Percentiles rank a stretch among this genome's conserved stretches.
Conservation (phyloP, 1,140 invertebrate genomes). For the Dryas iulia region DNA sequence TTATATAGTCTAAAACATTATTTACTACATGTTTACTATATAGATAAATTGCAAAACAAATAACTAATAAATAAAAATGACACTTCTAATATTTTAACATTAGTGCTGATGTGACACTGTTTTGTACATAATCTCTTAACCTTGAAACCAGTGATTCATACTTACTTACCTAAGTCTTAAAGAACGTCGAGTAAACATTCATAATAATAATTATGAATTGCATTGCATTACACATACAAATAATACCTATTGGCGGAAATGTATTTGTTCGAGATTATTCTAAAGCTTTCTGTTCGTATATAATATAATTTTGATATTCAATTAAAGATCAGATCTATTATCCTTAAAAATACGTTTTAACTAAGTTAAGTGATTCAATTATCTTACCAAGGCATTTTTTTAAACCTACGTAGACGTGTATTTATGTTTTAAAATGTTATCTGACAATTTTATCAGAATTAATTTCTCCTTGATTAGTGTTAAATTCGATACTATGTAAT, state of each 20-base stretch:
- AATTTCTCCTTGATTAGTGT: too few relatives aligned
- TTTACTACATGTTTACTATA: too few relatives aligned
- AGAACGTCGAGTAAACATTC: neutral
- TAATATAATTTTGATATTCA: too few relatives aligned
- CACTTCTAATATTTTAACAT: neutral
- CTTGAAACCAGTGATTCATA: constrained; percentile 11
- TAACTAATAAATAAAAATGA: neutral
- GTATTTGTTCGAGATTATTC: neutral
- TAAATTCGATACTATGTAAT: too few relatives aligned
- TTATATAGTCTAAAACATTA: too few relatives aligned
- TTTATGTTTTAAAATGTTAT: too few relatives aligned
- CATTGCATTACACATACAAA: neutral
- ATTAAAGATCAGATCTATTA: too few relatives aligned
- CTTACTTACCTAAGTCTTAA: constrained; percentile 9
- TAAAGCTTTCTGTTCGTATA: neutral
- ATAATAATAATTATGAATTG: neutral
- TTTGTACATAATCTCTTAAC: neutral
- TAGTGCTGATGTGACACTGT: neutral
- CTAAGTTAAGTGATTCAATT: too few relatives aligned
- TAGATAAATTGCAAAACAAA: neutral
- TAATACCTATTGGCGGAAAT: neutral
- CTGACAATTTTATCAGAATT: too few relatives aligned
- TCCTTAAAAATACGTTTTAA: too few relatives aligned
- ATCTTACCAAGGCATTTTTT: too few relatives aligned
- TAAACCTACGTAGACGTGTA: too few relatives aligned